These are phyloP conservation scores for Fratercula arctica DNA, from an alignment of 2,797 vertebrate genomes.

Conservation along the genomic window DNA sequence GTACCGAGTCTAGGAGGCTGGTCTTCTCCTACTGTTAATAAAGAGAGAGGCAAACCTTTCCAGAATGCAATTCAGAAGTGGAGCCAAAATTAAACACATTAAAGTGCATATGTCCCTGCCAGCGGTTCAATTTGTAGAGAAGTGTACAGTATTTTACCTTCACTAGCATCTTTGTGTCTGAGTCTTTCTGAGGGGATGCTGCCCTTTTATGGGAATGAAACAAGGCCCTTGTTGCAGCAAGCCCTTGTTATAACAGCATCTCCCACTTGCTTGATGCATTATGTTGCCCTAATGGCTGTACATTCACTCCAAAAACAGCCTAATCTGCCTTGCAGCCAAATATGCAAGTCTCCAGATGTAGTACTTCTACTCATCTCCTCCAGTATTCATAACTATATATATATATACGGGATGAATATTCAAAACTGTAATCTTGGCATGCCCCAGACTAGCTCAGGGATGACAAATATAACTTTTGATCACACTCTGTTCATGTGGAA, in stretches of 20 bases:
- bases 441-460: not conserved
- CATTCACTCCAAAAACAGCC: not conserved
- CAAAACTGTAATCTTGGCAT: not conserved
- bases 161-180: not conserved
- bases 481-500: not conserved
- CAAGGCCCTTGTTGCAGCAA: not conserved
- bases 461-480: constrained; percentile 37
- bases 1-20: not conserved
- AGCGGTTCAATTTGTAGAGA: not conserved
- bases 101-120: not conserved
- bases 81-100: not conserved
- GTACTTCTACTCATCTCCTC: not conserved
- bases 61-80: not conserved
- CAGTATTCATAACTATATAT: not conserved
- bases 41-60: not conserved
- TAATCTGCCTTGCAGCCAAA: not conserved
- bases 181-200: not conserved
- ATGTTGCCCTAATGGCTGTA: not conserved
- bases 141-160: not conserved
- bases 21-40: not conserved
- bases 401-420: not conserved
- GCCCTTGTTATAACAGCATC: not conserved
- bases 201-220: not conserved
- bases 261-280: not conserved
- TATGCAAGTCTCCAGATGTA: not conserved